These are phyloP conservation scores for Rana temporaria DNA, from an alignment of 2,113 vertebrate species.

Conservation along the genomic window DNA sequence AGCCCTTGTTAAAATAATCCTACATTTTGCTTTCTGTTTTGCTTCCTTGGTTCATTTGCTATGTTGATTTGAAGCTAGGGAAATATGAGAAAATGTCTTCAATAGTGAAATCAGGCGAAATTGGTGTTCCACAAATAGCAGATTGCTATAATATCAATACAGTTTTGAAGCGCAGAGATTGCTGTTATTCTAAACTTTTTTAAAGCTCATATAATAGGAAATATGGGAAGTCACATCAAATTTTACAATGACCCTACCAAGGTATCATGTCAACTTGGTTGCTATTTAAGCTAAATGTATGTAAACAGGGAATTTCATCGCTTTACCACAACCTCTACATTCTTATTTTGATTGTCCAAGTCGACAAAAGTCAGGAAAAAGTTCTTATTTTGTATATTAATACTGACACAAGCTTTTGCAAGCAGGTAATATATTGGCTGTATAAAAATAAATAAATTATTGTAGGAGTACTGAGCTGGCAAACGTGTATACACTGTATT, in stretches of 20 bases:
- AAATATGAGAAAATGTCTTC: background rate
- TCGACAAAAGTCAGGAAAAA: no score
- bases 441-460: no score
- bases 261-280: background rate
- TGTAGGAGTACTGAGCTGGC: no score
- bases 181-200: background rate
- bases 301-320: background rate
- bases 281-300: background rate
- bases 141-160: background rate
- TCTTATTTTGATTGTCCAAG: background rate
- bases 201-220: background rate
- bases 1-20: slow-evolving; percentile 35
- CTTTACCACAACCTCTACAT: background rate
- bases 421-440: no score
- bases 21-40: slow-evolving; percentile 6
- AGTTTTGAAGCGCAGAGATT: background rate
- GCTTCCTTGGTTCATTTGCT: slow-evolving; percentile 23
- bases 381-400: no score
- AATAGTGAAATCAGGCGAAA: background rate
- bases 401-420: no score
- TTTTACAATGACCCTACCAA: background rate
- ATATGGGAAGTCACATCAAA: background rate
- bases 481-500: no score
- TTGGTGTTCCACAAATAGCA: background rate
- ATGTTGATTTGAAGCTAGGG: background rate